Conservation (phyloP, 2,888 invertebrate genomes). For the Mallateleia sp. region DNA sequence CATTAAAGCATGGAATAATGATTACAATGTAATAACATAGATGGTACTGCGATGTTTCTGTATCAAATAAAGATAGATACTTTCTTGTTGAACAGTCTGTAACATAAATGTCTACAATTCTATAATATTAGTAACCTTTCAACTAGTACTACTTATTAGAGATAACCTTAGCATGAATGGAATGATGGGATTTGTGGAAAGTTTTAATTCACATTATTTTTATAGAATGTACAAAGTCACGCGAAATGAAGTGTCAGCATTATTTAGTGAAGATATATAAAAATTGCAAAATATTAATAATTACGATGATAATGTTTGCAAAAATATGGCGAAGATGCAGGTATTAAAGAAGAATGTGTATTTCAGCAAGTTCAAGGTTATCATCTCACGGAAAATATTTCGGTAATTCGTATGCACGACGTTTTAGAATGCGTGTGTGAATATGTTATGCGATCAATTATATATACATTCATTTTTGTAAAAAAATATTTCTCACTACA, state of each 20-base stretch:
- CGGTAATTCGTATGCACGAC: constrained; percentile 34
- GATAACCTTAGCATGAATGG: constrained; percentile 14
- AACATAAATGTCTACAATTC: not conserved
- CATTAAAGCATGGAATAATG: too few species aligned
- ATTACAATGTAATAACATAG: too few species aligned
- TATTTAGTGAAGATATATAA: not conserved
- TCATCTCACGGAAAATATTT: constrained; percentile 39
- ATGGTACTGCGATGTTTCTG: too few species aligned
- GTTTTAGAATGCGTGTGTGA: constrained; percentile 24
- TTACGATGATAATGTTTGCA: constrained; percentile 5
- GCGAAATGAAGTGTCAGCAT: not conserved
- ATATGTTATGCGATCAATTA: constrained; percentile 14
- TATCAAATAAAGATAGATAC: too few species aligned
- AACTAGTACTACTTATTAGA: not conserved
- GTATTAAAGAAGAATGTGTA: constrained; percentile 38
- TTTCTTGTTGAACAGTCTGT: too few species aligned
- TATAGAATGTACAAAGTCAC: constrained; percentile 11
- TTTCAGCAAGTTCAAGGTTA: constrained; percentile 26
- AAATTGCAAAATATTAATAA: constrained; percentile 3
- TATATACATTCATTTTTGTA: constrained; percentile 14
- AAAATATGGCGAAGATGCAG: constrained; percentile 8
- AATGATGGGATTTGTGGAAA: constrained; percentile 26
- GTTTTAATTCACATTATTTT: constrained; percentile 9
- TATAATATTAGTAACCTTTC: too few species aligned
- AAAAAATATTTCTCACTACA: constrained; percentile 34